Evolutionary conservation across 2,888 invertebrate species (phyloP).

Genomic region (Gari tellinella): DNA sequence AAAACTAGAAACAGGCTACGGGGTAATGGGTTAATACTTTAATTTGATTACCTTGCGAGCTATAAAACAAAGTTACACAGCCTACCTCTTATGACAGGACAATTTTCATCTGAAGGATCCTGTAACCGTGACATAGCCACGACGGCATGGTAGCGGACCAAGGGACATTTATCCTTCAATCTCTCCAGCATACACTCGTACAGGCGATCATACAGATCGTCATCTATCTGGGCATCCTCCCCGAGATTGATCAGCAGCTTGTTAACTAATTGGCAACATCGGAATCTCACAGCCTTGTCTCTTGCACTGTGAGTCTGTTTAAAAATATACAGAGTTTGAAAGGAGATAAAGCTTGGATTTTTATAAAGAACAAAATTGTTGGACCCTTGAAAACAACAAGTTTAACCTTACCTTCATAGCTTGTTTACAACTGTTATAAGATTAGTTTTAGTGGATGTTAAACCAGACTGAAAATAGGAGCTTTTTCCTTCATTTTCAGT

Average conservation of each 20-base stretch:
- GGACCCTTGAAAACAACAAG: too few species aligned
- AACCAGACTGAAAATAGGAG: too few species aligned
- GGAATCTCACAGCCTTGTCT: constrained; percentile 88
- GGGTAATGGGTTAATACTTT: too few species aligned
- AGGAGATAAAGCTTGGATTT: too few species aligned
- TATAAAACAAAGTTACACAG: background rate
- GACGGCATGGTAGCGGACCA: constrained; percentile 92
- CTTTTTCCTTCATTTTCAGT: too few species aligned
- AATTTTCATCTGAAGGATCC: constrained; percentile 90
- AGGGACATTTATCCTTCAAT: constrained; percentile 90
- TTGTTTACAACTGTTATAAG: too few species aligned
- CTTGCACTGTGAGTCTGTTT: constrained; percentile 84
- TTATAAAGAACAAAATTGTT: too few species aligned
- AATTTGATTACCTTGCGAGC: background rate
- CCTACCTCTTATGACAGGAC: constrained; percentile 89
- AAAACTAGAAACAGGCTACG: too few species aligned
- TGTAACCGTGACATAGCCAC: constrained; percentile 92
- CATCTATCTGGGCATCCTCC: constrained; percentile 91
- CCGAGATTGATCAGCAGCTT: constrained; percentile 90
- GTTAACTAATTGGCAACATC: constrained; percentile 92
- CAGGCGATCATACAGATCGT: constrained; percentile 90
- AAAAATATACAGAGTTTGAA: too few species aligned
- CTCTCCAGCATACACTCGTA: constrained; percentile 89
- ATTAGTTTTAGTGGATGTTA: too few species aligned
- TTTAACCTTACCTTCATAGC: too few species aligned